These are phyloP conservation scores for Drosophila picticornis DNA, from an alignment of 2,888 invertebrate species.

Conservation along the genomic window DNA sequence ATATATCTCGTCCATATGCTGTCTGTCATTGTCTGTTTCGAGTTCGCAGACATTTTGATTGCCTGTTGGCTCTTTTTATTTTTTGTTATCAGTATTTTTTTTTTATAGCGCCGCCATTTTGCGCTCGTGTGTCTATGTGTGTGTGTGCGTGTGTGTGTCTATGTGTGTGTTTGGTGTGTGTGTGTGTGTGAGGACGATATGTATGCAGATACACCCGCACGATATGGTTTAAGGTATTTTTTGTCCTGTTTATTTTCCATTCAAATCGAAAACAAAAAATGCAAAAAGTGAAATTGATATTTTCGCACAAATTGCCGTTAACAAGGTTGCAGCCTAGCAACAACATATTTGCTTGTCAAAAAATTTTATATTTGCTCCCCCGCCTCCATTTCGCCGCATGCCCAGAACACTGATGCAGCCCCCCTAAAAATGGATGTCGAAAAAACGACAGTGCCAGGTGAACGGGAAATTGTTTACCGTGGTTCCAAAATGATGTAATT, in stretches of 20 bases:
- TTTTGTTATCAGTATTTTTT: slow-evolving; percentile 52
- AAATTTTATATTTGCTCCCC: slow-evolving; percentile 53
- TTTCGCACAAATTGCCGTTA: slow-evolving; percentile 72
- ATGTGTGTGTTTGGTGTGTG: slow-evolving; percentile 7
- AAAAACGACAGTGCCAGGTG: slow-evolving; percentile 61
- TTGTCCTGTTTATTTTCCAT: slow-evolving; percentile 16
- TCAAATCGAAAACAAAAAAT: slow-evolving; percentile 44
- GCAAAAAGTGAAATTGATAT: slow-evolving; percentile 71
- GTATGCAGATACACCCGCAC: slow-evolving; percentile 28
- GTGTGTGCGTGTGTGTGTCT: background rate
- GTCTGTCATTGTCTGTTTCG: slow-evolving; percentile 63
- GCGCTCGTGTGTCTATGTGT: slow-evolving; percentile 18
- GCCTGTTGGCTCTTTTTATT: slow-evolving; percentile 62
- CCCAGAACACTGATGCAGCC: slow-evolving; percentile 2
- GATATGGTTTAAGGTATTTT: slow-evolving; percentile 26
- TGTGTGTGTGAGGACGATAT: slow-evolving; percentile 11
- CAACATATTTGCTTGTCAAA: slow-evolving; percentile 70
- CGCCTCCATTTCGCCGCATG: background rate
- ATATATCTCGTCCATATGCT: slow-evolving; percentile 60
- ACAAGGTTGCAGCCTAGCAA: slow-evolving; percentile 66
- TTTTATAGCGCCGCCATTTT: slow-evolving; percentile 54
- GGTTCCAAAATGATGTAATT: slow-evolving; percentile 83
- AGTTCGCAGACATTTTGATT: slow-evolving; percentile 69
- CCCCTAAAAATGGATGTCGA: slow-evolving; percentile 15
- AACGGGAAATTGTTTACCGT: slow-evolving; percentile 80